Conservation (phyloP, 1,140 invertebrate genomes). For the Drosophila leontia region DNA sequence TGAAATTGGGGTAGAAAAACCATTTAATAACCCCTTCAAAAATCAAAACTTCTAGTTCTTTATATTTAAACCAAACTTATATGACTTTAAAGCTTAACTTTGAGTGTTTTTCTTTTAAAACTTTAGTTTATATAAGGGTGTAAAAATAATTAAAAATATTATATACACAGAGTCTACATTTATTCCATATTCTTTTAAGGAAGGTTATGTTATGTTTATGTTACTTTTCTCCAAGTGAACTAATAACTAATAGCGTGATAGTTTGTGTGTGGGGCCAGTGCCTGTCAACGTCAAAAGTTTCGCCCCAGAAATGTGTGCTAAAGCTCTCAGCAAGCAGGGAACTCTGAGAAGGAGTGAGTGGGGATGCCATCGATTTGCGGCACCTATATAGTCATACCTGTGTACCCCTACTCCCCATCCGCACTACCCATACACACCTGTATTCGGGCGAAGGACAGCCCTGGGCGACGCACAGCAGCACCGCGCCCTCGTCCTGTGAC, state of each 20-base stretch:
- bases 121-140: too few species aligned
- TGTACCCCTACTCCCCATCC: slow-evolving; percentile 1
- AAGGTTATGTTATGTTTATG: too few species aligned
- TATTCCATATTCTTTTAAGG: not conserved
- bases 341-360: slow-evolving; percentile 28
- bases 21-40: too few species aligned
- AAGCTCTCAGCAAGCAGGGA: slow-evolving; percentile 33
- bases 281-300: slow-evolving; percentile 80
- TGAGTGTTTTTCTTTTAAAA: too few species aligned
- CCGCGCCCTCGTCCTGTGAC: slow-evolving; percentile 90
- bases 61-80: too few species aligned
- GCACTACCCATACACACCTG: slow-evolving; percentile 86
- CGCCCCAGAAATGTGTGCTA: slow-evolving; percentile 61
- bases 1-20: not conserved
- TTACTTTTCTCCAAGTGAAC: slow-evolving; percentile 28
- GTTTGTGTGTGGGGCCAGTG: slow-evolving; percentile 15
- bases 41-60: too few species aligned
- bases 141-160: too few species aligned
- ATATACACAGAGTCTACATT: not conserved
- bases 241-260: slow-evolving; percentile 43
- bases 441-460: slow-evolving; percentile 91
- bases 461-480: slow-evolving; percentile 90
- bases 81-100: too few species aligned
- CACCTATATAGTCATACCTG: slow-evolving; percentile 18
- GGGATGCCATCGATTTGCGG: slow-evolving; percentile 62